phyloP scores from a whole-genome alignment of 1,140 invertebrate species.

The Dolichoris vasculosae region DNA sequence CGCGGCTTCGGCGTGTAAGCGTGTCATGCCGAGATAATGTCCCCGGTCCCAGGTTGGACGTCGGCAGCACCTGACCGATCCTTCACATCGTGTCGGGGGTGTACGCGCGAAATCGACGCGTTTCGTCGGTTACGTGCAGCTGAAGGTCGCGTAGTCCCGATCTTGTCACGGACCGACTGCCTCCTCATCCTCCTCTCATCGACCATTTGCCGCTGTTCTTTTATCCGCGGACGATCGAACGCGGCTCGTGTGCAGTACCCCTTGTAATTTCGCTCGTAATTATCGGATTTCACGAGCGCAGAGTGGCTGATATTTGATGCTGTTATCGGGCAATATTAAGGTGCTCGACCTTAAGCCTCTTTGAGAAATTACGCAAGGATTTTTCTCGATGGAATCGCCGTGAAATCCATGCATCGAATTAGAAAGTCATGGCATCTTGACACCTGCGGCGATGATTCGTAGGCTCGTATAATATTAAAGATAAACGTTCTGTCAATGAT shows the following conservation, averaged over 20 bases:
- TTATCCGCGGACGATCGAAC: conserved; percentile 17
- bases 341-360: background rate
- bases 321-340: background rate
- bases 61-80: conserved; percentile 53
- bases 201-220: background rate
- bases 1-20: conserved; percentile 18
- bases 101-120: background rate
- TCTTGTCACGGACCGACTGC: conserved; percentile 19
- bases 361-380: background rate
- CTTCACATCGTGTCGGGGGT: background rate
- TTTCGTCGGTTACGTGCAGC: background rate
- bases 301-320: background rate
- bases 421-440: background rate
- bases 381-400: background rate
- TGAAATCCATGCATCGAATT: background rate
- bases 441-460: background rate
- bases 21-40: conserved; percentile 56
- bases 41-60: background rate
- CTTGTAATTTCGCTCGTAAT: conserved; percentile 28
- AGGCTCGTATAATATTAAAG: too few species aligned
- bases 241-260: background rate
- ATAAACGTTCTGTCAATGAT: background rate
- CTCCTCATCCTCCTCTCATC: background rate
- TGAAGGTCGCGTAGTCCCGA: background rate
- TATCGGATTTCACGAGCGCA: conserved; percentile 24